These are phyloP conservation scores for Eilema sororculum DNA, from an alignment of 2,888 invertebrate genomes.

Conservation along the genomic window DNA sequence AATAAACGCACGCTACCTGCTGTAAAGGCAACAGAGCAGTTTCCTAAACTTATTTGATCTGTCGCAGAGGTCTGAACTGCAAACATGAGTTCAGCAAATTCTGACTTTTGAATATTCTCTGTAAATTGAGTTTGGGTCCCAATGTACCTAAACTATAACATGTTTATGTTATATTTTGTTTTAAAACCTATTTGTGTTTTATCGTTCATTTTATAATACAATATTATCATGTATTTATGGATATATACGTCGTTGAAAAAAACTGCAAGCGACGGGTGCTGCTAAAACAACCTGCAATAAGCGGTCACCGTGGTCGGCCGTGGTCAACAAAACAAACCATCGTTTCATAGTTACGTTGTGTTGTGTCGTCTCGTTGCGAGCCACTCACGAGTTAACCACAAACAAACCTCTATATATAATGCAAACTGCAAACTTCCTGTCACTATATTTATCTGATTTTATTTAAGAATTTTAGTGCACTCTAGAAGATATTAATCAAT, in stretches of 20 bases:
- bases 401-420: slow-evolving; percentile 49
- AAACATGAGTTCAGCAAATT: slow-evolving; percentile 40
- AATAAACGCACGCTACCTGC: slow-evolving; percentile 28
- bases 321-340: slow-evolving; percentile 47
- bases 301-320: slow-evolving; percentile 6
- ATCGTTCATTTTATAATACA: neutral
- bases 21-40: slow-evolving; percentile 41
- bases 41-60: slow-evolving; percentile 49
- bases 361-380: slow-evolving; percentile 34
- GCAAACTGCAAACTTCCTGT: slow-evolving; percentile 39
- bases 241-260: slow-evolving; percentile 50
- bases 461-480: no score
- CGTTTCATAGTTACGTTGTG: slow-evolving; percentile 46
- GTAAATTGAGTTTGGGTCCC: slow-evolving; percentile 14
- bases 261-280: slow-evolving; percentile 46
- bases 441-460: slow-evolving; percentile 33
- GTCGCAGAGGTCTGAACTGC: slow-evolving; percentile 35
- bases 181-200: slow-evolving; percentile 5
- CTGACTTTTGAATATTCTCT: slow-evolving; percentile 28
- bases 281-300: slow-evolving; percentile 14
- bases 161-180: neutral
- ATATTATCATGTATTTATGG: no score
- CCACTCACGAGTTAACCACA: slow-evolving; percentile 46
- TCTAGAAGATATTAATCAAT: no score
- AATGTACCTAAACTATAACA: neutral